Conservation (phyloP, 1,140 invertebrate species). For the Danaus plexippus region DNA sequence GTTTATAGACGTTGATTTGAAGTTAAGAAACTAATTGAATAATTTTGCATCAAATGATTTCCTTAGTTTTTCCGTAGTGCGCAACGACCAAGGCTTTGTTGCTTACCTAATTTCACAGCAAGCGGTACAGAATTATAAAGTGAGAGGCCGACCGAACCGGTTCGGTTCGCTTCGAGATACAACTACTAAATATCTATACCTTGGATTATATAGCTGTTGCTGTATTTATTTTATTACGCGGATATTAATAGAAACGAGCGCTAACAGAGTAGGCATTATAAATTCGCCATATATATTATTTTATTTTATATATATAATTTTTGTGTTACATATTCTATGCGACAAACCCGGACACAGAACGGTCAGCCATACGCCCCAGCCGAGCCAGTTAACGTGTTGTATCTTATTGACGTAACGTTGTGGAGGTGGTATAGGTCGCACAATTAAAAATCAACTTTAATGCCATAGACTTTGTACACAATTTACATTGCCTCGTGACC, state of each 20-base stretch:
- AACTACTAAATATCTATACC: slow-evolving; percentile 41
- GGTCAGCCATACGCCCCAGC: slow-evolving; percentile 49
- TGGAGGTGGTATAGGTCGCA: slow-evolving; percentile 47
- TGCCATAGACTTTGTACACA: slow-evolving; percentile 22
- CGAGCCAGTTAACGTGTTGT: slow-evolving; percentile 61
- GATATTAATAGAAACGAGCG: slow-evolving; percentile 11
- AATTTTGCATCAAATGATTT: slow-evolving; percentile 32
- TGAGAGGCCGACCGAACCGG: slow-evolving; percentile 68
- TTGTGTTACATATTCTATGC: slow-evolving; percentile 31
- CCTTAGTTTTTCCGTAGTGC: slow-evolving; percentile 48
- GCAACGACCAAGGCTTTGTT: slow-evolving; percentile 55
- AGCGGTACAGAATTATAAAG: slow-evolving; percentile 64
- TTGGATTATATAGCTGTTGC: slow-evolving; percentile 24
- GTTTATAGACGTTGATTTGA: too few relatives aligned
- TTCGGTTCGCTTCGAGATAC: slow-evolving; percentile 57
- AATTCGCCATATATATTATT: slow-evolving; percentile 36
- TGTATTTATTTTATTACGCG: slow-evolving; percentile 19
- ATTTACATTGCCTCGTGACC: slow-evolving; percentile 27
- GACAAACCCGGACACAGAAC: slow-evolving; percentile 64
- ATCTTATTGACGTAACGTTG: slow-evolving; percentile 67
- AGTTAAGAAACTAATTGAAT: too few relatives aligned
- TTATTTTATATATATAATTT: too few relatives aligned
- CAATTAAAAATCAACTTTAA: slow-evolving; percentile 49
- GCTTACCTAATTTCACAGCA: slow-evolving; percentile 69
- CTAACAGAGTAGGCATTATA: slow-evolving; percentile 17